Base-by-base conservation (phyloP, 92 coral and sea anemone genomes). In the Micromussa lordhowensis region DNA sequence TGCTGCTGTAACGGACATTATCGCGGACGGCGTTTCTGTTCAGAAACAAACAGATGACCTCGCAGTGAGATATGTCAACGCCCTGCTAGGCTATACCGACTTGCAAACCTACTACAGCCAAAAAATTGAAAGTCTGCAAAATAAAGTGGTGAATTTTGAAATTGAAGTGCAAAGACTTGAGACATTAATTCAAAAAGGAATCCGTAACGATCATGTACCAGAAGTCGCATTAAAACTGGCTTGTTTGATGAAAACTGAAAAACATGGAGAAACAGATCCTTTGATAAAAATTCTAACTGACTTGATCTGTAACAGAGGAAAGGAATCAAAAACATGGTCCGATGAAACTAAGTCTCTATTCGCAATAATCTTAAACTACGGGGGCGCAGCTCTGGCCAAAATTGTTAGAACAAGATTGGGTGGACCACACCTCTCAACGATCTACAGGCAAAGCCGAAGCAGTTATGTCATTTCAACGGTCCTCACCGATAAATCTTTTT, bases 201-300 rank as follows among this genome's bases (percentile, higher is more conserved):
- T n/a, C n/a, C n/a, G 58, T 53, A 53, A 53, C 58, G 85, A 81
- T 54, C 72, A 81, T 44, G 72, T 57, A 44, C 85, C 85, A 61
- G 85, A 81, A 71, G 72, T 81, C 72, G 85, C 85, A 81, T 81
- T 81, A 58, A 82, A 82, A 82, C 38, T 82, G 51, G 85, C 85
- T 82, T 82, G 85, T 61, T 82, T 82, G 63, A 82, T 82, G 75
- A 48, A 69, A n/a, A n/a, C n/a, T n/a, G n/a, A n/a, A n/a, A n/a
- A n/a, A n/a, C n/a, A n/a, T n/a, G n/a, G n/a, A n/a, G 63, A 64
- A 32, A 19, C 44, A 64, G 74, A 63, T 28, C 85, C 75, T 82
- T 82, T 82, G 74, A 51, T 82, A 64, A 48, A 82, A 82, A 61
- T 82, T 55, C 85, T 82, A 58, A 82, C 44, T 73, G 85, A 82